Conservation (phyloP, 2,797 vertebrate species). For the Meda fulgida region DNA sequence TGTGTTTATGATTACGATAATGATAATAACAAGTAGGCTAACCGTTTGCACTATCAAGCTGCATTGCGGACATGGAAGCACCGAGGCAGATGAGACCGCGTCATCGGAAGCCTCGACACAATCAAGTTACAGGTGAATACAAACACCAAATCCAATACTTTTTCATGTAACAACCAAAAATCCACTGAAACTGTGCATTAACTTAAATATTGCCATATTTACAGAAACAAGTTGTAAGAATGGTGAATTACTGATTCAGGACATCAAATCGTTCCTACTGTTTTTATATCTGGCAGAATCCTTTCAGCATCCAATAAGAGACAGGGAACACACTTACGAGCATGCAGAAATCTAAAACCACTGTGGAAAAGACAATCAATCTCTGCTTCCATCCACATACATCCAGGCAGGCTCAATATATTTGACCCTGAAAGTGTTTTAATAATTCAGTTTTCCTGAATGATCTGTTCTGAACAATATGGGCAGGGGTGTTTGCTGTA, state of each 20-base stretch:
- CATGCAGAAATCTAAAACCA: constrained; percentile 37
- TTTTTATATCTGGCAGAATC: background rate
- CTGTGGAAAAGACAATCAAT: constrained; percentile 21
- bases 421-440: constrained; percentile 48
- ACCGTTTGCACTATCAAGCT: background rate
- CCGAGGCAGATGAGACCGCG: background rate
- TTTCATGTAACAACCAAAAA: background rate
- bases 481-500: constrained; percentile 9
- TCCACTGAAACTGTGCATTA: background rate
- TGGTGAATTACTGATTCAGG: background rate
- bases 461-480: constrained; percentile 28
- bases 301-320: background rate
- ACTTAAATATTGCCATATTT: background rate
- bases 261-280: background rate
- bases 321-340: background rate
- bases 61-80: background rate
- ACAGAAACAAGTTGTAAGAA: background rate
- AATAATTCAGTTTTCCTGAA: constrained; percentile 61
- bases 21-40: background rate
- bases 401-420: constrained; percentile 42
- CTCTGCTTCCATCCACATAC: constrained; percentile 24
- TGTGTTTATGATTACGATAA: background rate
- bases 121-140: no score
- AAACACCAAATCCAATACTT: background rate
- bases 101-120: background rate